Conservation (phyloP, 2,113 vertebrate species). For the Sisor rabdophorus region DNA sequence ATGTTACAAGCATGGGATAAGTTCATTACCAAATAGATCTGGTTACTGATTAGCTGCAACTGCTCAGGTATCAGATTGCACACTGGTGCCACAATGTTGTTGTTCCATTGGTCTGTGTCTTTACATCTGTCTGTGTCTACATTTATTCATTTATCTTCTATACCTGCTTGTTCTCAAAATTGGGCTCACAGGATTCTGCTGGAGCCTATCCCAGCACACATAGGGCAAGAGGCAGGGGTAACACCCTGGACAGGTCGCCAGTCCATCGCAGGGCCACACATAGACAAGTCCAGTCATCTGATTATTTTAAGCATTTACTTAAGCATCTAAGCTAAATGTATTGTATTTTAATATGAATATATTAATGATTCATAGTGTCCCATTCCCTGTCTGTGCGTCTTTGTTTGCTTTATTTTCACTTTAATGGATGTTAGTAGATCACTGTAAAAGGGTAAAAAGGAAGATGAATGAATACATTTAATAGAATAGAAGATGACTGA, state of each 20-base stretch:
- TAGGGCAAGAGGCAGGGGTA: no score
- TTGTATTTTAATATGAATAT: not conserved
- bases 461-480: no score
- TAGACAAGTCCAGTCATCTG: no score
- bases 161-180: no score
- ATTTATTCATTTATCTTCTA: no score
- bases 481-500: no score
- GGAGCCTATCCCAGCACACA: no score
- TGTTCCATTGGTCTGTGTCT: not conserved
- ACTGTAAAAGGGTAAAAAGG: no score
- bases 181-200: no score
- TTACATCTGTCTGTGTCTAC: not conserved
- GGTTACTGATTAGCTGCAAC: constrained; percentile 61
- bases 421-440: not conserved
- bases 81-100: constrained; percentile 52
- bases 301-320: not conserved
- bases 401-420: not conserved
- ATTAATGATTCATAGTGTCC: not conserved
- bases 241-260: no score
- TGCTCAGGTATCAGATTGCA: constrained; percentile 60
- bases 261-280: no score
- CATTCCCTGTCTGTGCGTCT: constrained; percentile 4
- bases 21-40: constrained; percentile 62
- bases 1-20: constrained; percentile 60
- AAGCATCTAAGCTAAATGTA: not conserved